These are phyloP conservation scores for Asteroscopus sphinx DNA, from an alignment of 2,888 invertebrate species.

Conservation along the genomic window DNA sequence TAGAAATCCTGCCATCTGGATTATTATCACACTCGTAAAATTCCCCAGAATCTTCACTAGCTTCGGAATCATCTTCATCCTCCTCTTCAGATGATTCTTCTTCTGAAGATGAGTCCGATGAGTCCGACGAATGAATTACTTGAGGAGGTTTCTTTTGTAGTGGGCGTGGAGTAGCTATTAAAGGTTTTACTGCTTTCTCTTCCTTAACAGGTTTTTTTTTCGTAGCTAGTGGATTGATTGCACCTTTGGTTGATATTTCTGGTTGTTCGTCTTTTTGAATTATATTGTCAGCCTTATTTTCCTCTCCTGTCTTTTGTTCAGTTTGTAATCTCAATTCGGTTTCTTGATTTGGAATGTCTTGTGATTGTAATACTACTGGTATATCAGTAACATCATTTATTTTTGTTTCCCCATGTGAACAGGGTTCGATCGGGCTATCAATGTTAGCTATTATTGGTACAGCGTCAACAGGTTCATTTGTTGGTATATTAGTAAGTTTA, in stretches of 20 bases:
- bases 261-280: slow-evolving; percentile 54
- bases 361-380: slow-evolving; percentile 57
- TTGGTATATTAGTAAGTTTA: slow-evolving; percentile 1
- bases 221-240: slow-evolving; percentile 40
- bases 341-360: slow-evolving; percentile 77
- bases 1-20: slow-evolving; percentile 91
- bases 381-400: slow-evolving; percentile 36
- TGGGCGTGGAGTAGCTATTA: slow-evolving; percentile 91
- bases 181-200: slow-evolving; percentile 87
- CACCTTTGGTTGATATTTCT: slow-evolving; percentile 58
- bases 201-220: slow-evolving; percentile 83
- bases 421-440: slow-evolving; percentile 5
- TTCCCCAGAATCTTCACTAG: slow-evolving; percentile 81
- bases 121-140: slow-evolving; percentile 80
- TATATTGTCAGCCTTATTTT: slow-evolving; percentile 70
- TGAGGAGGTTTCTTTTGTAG: slow-evolving; percentile 88
- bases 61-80: slow-evolving; percentile 83
- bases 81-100: slow-evolving; percentile 79
- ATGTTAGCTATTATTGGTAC: not conserved
- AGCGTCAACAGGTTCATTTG: not conserved
- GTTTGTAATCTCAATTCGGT: slow-evolving; percentile 51
- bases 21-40: slow-evolving; percentile 86
- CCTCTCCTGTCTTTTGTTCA: slow-evolving; percentile 62
- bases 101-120: slow-evolving; percentile 83
- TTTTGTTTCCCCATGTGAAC: slow-evolving; percentile 9